These are phyloP conservation scores for Labeo calbasu DNA, from an alignment of 2,797 vertebrate genomes.

Conservation along the genomic window DNA sequence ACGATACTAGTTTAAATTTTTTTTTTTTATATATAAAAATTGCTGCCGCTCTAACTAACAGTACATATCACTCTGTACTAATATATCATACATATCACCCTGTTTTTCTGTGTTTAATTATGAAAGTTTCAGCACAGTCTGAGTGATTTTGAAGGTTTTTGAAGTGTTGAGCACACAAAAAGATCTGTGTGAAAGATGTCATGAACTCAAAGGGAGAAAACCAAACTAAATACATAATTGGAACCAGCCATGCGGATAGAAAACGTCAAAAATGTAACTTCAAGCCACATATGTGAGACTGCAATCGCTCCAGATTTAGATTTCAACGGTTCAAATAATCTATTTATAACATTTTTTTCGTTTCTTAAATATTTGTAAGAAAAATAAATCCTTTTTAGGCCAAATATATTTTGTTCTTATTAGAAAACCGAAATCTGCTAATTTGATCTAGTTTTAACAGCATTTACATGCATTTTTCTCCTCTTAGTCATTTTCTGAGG, in stretches of 20 bases:
- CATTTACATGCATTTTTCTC: slow-evolving; percentile 13
- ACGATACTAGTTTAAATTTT: too few relatives aligned
- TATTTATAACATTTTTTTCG: neutral
- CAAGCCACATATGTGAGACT: neutral
- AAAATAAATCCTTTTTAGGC: neutral
- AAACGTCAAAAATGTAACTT: slow-evolving; percentile 40
- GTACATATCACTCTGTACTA: neutral
- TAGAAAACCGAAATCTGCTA: too few relatives aligned
- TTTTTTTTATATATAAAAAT: neutral
- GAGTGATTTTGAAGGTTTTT: neutral
- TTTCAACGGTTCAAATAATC: neutral
- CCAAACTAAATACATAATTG: slow-evolving; percentile 66
- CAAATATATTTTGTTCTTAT: neutral
- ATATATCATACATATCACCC: neutral
- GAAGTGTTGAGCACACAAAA: neutral
- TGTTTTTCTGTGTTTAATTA: neutral
- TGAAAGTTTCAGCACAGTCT: neutral
- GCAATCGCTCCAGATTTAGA: neutral
- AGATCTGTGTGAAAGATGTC: slow-evolving; percentile 35
- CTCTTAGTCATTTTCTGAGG: slow-evolving; percentile 33
- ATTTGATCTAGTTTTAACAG: neutral
- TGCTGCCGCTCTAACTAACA: neutral
- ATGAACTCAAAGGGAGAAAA: slow-evolving; percentile 54
- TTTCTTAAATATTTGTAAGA: neutral
- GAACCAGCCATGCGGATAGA: slow-evolving; percentile 61